Conservation (phyloP, 2,113 vertebrate species). For the Salvelinus namaycush region DNA sequence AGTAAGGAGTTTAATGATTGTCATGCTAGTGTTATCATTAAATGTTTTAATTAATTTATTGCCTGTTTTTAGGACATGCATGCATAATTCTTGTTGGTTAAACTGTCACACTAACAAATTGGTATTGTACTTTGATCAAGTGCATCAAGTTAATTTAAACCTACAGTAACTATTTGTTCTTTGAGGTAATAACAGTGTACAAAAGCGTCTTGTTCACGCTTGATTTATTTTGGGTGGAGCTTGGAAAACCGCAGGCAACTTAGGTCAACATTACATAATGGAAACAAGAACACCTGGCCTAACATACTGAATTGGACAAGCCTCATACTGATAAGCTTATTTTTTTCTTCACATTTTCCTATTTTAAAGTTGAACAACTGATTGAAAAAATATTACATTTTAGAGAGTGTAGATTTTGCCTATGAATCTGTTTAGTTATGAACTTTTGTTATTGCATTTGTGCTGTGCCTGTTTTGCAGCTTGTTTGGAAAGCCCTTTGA, state of each 20-base stretch:
- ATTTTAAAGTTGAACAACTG: not conserved
- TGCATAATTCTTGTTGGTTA: not conserved
- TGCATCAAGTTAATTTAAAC: not conserved
- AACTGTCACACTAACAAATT: too few relatives aligned
- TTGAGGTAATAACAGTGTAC: not conserved
- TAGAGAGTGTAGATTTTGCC: not conserved
- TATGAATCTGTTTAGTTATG: constrained; percentile 1
- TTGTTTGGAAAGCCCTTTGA: constrained; percentile 81
- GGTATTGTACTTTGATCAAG: too few relatives aligned
- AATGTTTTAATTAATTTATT: not conserved
- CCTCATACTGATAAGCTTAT: not conserved
- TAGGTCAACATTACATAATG: not conserved
- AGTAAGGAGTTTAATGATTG: not conserved
- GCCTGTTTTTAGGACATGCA: not conserved
- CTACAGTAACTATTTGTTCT: not conserved
- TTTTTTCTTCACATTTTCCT: not conserved
- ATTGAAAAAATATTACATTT: not conserved
- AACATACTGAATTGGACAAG: not conserved
- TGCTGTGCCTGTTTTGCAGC: constrained; percentile 47
- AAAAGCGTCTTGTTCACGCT: not conserved
- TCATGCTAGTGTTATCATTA: not conserved
- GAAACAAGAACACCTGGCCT: not conserved
- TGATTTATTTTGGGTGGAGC: not conserved
- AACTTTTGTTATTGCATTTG: constrained; percentile 18
- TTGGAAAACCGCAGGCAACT: not conserved